Evolutionary conservation across 2,797 vertebrate species (phyloP).

Genomic region (Sorex maritimensis): DNA sequence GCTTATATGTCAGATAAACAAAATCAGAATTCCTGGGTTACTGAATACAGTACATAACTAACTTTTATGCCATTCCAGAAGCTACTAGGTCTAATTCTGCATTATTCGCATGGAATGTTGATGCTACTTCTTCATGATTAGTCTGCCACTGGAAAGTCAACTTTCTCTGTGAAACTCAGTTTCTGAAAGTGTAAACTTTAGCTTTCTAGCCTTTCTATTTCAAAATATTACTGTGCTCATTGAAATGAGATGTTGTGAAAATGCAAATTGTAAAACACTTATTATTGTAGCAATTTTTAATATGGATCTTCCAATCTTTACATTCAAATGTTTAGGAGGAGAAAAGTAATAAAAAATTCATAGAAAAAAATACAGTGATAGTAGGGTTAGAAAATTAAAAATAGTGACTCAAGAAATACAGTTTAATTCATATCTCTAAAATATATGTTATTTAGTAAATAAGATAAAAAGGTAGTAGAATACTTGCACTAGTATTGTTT

Average conservation of each 20-base stretch:
- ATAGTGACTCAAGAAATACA: slow-evolving; percentile 57
- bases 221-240: slow-evolving; percentile 34
- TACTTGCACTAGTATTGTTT: slow-evolving; percentile 44
- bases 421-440: slow-evolving; percentile 49
- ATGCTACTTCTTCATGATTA: background rate
- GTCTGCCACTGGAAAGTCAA: background rate
- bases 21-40: background rate
- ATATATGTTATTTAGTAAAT: slow-evolving; percentile 69
- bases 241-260: slow-evolving; percentile 52
- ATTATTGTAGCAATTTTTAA: slow-evolving; percentile 34
- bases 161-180: background rate
- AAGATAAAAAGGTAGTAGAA: slow-evolving; percentile 50
- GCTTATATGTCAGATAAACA: background rate
- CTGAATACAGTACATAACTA: background rate
- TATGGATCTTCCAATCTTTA: slow-evolving; percentile 9
- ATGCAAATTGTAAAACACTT: background rate
- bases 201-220: slow-evolving; percentile 27
- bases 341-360: slow-evolving; percentile 65
- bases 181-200: background rate
- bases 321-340: slow-evolving; percentile 10
- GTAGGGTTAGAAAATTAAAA: slow-evolving; percentile 68
- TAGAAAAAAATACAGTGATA: slow-evolving; percentile 56
- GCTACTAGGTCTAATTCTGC: background rate
- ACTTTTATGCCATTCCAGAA: background rate
- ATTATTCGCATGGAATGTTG: background rate